Base-by-base conservation (phyloP, 2,797 vertebrate species). In the Darevskia nairensis region DNA sequence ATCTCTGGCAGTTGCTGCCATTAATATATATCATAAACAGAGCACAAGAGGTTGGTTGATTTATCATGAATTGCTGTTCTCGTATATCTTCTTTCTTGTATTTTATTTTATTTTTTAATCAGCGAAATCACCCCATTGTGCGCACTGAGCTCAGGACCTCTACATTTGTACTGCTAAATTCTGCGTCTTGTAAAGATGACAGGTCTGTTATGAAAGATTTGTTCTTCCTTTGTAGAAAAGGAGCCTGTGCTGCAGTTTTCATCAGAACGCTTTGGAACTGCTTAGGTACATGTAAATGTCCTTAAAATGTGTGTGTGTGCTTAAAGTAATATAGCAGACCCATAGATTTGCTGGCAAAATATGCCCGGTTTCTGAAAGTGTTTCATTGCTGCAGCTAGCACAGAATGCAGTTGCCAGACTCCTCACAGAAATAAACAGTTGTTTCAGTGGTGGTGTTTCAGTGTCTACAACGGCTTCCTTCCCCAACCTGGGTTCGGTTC, bases 11-110 rank as follows among this genome's bases (percentile, higher is more conserved):
- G 95, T 92, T 86, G 3, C 94, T 79, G 8, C 95, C 94, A 92
- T 94, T 96, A 95, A 95, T 88, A 92, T 84, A 44, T 86, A 89
- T 93, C 95, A 95, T 96, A 96, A 97, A 96, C 6, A 95, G 84
- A 86, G 84, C 94, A 82, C 93, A 93, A 86, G 89, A 96, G 92
- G 93, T 92, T 87, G 1, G 35, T 91, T 96, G 96, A 96, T 96
- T 97, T 96, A 96, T 95, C 90, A 86, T 59, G 69, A 79, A 61
- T 89, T 89, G 87, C 88, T 94, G 55, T 76, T 92, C 86, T 88
- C 29, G 3, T 92, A 90, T 84, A 95, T 94, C 94, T 93, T 90
- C 17, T 64, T 64, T 64, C 7, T 89, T 90, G 92, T 86, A 93
- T 95, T 95, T 95, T 95, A 96, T 96, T 96, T 55, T 55, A 55